Evolutionary conservation across 2,113 vertebrate species (phyloP).

Genomic region (Corythoichthys haematopterus): DNA sequence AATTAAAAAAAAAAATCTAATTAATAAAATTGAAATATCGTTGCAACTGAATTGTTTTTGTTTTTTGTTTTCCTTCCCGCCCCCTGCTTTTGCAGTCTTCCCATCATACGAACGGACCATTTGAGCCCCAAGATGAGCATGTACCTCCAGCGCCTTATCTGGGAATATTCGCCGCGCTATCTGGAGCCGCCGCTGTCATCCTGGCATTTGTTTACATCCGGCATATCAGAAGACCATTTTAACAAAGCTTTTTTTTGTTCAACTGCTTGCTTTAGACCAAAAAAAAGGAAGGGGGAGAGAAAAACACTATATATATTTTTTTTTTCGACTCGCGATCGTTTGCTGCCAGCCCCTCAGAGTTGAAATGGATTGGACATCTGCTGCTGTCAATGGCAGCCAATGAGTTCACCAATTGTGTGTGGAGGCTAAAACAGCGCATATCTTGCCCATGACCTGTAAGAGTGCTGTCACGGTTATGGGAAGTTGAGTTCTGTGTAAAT

Average conservation of each 20-base stretch:
- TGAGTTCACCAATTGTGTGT: neutral
- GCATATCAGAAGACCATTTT: constrained; percentile 36
- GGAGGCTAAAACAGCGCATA: constrained; percentile 2
- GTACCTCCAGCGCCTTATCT: constrained; percentile 20
- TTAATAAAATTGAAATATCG: too few species aligned
- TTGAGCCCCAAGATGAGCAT: constrained; percentile 25
- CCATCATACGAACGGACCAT: constrained; percentile 49
- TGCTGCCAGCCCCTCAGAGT: too few species aligned
- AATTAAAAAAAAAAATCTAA: too few species aligned
- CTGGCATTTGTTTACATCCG: constrained; percentile 43
- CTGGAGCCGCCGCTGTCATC: constrained; percentile 20
- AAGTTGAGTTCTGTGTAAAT: too few species aligned
- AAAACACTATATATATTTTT: constrained; percentile 6
- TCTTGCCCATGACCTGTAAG: neutral
- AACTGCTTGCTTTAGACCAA: constrained; percentile 54
- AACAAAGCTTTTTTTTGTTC: constrained; percentile 9
- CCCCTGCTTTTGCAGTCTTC: constrained; percentile 41
- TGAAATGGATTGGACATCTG: too few species aligned
- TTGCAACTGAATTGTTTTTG: neutral
- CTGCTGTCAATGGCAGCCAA: too few species aligned
- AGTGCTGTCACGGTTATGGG: neutral
- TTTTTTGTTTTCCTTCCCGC: neutral
- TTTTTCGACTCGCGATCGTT: constrained; percentile 23
- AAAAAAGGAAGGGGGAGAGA: constrained; percentile 41
- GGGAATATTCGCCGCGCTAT: constrained; percentile 25